Evolutionary conservation across 2,888 invertebrate species (phyloP).

Genomic region (Polietes domitor): DNA sequence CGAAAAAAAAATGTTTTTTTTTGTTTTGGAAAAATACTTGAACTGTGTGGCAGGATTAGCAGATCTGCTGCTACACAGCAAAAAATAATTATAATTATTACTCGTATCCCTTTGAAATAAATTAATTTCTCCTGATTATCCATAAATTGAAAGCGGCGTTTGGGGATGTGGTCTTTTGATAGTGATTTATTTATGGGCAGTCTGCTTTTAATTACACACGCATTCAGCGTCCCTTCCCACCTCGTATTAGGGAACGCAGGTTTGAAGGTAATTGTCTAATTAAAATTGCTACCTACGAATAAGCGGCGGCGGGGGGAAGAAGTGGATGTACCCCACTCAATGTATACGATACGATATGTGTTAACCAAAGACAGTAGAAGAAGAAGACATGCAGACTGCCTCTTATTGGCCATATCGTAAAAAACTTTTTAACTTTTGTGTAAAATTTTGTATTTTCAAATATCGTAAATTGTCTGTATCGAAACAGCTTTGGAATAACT

Average conservation of each 20-base stretch:
- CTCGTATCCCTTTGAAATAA: conserved; percentile 10
- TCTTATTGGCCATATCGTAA: no score
- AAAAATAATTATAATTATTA: conserved; percentile 30
- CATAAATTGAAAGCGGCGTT: background rate
- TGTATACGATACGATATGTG: no score
- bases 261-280: conserved; percentile 22
- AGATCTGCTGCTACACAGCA: conserved; percentile 39
- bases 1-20: conserved; percentile 33
- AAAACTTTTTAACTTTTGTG: no score
- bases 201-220: conserved; percentile 22
- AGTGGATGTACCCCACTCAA: no score
- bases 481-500: no score
- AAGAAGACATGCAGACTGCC: no score
- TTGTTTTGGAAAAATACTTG: conserved; percentile 8
- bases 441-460: no score
- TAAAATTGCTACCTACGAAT: conserved; percentile 10
- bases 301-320: no score
- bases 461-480: no score
- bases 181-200: conserved; percentile 15
- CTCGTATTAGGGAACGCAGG: no score
- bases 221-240: conserved; percentile 3
- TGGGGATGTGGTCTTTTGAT: conserved; percentile 13
- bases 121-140: conserved; percentile 30
- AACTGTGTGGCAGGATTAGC: conserved; percentile 46
- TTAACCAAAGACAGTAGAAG: no score